Evolutionary conservation across 1,140 invertebrate species (phyloP).

Genomic region (Platorchestia sp.): DNA sequence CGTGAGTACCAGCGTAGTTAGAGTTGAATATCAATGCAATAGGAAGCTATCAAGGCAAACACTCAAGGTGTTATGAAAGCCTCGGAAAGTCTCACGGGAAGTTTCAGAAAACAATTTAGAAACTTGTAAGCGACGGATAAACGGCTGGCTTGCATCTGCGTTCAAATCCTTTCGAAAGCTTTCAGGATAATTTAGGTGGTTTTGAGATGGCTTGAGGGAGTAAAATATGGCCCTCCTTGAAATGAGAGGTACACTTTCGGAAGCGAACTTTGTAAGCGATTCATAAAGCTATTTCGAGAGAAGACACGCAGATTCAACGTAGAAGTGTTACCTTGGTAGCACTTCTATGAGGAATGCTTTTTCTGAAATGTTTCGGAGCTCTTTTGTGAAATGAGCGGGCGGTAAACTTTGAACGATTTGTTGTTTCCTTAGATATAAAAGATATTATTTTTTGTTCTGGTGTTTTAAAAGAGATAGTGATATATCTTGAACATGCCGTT

Average conservation of each 20-base stretch:
- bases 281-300: conserved; percentile 41
- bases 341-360: not conserved
- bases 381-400: not conserved
- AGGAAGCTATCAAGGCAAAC: not conserved
- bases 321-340: not conserved
- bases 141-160: conserved; percentile 48
- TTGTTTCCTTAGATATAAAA: not conserved
- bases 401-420: not conserved
- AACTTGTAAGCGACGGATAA: conserved; percentile 54
- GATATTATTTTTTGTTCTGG: not conserved
- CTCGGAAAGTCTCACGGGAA: not conserved
- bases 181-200: conserved; percentile 51
- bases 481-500: not conserved
- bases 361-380: not conserved
- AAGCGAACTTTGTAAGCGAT: conserved; percentile 38
- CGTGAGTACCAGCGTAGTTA: not conserved
- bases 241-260: conserved; percentile 47
- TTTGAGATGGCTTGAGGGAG: conserved; percentile 52
- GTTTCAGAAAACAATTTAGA: conserved; percentile 48
- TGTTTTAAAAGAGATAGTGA: too few relatives aligned
- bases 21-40: not conserved
- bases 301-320: not conserved
- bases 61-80: conserved; percentile 12
- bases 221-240: conserved; percentile 50
- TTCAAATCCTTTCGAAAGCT: conserved; percentile 54